Evolutionary conservation across 1,140 invertebrate species (phyloP), one percentile per base, ranked within the genome.

Genomic region (Temnothorax nylanderi): DNA sequence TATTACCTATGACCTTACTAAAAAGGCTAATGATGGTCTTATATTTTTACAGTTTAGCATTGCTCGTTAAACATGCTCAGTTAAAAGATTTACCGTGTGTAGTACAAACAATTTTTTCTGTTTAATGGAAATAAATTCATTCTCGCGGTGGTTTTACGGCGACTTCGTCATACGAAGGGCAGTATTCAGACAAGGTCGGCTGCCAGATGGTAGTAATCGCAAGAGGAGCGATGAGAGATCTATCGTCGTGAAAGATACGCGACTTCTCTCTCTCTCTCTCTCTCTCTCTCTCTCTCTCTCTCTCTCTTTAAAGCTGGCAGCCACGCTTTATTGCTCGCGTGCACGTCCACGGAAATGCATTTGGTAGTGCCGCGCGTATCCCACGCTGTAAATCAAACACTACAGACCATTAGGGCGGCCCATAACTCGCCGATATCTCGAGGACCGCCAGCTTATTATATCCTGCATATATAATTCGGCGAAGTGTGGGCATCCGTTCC

Each of bases 371-470:
- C 87, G 82, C 67, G 78, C 67, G 78, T 86, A 94, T 94, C 90
- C 92, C 92, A 86, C 76, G 87, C 89, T 91, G 93, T 95, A 95
- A 95, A 95, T 95, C 95, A 95, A 94, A 94, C 91, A 90, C 92
- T 92, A 92, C 92, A 91, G 92, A 92, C 94, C 94, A 95, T 95
- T 94, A 95, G 93, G 92, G 89, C 90, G 90, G 76, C 88, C 91
- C 94, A 94, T 95, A 95, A 95, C 93, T 95, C 93, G 94, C 93
- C 94, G 95, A 95, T 95, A 95, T 95, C 94, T 94, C 94, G 93
- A 94, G 94, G 93, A 95, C 94, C 92, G 91, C 91, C 92, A 93
- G 94, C 94, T 95, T 95, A 95, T 94, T 95, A 95, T 95, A 95
- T 93, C 93, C 93, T 91, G 94, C 95, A 94, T 95, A 93, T 94